Evolutionary conservation across 2,113 vertebrate species (phyloP).

Genomic region (Centrocercus urophasianus): DNA sequence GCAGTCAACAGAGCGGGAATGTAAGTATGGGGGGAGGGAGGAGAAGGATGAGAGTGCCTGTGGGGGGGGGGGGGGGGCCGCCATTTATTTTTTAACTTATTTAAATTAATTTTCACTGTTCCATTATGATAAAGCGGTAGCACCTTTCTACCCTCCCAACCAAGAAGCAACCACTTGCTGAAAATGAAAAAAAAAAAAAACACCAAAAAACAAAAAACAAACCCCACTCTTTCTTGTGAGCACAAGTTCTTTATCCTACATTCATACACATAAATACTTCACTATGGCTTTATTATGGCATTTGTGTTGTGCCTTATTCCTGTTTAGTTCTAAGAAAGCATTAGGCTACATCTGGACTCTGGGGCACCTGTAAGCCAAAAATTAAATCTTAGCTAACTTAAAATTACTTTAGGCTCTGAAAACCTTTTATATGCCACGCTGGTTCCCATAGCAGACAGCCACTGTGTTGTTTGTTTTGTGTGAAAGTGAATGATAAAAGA

Average conservation of each 20-base stretch:
- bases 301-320: background rate
- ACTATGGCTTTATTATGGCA: background rate
- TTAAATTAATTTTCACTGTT: constrained; percentile 49
- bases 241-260: background rate
- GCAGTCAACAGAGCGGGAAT: constrained; percentile 10
- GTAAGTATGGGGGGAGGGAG: background rate
- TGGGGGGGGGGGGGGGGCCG: background rate
- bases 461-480: constrained; percentile 99
- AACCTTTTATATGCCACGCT: constrained; percentile 84
- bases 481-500: constrained; percentile 99
- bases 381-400: constrained; percentile 84
- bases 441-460: constrained; percentile 95
- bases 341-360: constrained; percentile 52
- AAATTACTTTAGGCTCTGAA: constrained; percentile 83
- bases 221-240: background rate
- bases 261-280: background rate
- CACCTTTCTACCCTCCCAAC: background rate
- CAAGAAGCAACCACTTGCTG: background rate
- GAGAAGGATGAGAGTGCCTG: background rate
- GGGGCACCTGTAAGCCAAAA: constrained; percentile 81
- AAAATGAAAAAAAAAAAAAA: background rate
- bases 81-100: constrained; percentile 16
- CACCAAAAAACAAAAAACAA: background rate
- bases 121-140: constrained; percentile 31
- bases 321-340: constrained; percentile 28